A percentile compares a stretch with the other conserved stretches of the same genome.
phyloP scores from a whole-genome alignment of 2,797 vertebrate genomes.

The Danio aesculapii region DNA sequence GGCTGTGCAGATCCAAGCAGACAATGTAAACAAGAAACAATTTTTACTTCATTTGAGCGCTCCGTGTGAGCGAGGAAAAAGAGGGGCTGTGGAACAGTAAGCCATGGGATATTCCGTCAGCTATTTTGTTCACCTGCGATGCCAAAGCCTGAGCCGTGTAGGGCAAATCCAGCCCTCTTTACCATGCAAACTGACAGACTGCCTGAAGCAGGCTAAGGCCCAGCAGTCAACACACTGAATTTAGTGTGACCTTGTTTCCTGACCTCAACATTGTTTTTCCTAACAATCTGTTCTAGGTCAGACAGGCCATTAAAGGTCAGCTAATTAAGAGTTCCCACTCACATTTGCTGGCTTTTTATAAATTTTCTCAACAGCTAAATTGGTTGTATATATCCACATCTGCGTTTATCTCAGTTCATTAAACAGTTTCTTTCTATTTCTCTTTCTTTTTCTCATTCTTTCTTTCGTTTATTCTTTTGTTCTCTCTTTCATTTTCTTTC shows the following conservation, averaged over 20 bases:
- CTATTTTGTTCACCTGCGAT: constrained; percentile 82
- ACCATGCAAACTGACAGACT: constrained; percentile 48
- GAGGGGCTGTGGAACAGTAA: constrained; percentile 58
- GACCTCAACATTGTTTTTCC: constrained; percentile 43
- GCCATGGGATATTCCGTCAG: constrained; percentile 81
- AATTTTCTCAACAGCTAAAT: neutral
- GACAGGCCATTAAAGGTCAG: constrained; percentile 1
- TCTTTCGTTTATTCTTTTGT: no score
- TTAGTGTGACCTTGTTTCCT: constrained; percentile 38
- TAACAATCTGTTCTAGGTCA: constrained; percentile 3
- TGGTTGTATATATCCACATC: neutral
- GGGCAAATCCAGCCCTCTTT: constrained; percentile 48
- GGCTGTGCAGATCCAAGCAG: constrained; percentile 71
- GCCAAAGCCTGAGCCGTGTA: constrained; percentile 70
- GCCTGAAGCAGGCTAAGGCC: constrained; percentile 34
- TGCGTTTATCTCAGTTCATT: no score
- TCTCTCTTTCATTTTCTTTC: no score
- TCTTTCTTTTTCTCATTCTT: no score
- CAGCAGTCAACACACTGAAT: constrained; percentile 40
- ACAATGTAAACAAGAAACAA: constrained; percentile 76
- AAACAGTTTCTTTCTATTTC: no score
- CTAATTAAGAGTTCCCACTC: constrained; percentile 6
- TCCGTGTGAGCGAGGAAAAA: constrained; percentile 50
- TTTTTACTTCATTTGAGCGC: constrained; percentile 76
- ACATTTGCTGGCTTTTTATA: neutral